Evolutionary conservation across 2,888 invertebrate species (phyloP), one percentile per base, ranked within the genome.

Genomic region (Cheilosia pagana): DNA sequence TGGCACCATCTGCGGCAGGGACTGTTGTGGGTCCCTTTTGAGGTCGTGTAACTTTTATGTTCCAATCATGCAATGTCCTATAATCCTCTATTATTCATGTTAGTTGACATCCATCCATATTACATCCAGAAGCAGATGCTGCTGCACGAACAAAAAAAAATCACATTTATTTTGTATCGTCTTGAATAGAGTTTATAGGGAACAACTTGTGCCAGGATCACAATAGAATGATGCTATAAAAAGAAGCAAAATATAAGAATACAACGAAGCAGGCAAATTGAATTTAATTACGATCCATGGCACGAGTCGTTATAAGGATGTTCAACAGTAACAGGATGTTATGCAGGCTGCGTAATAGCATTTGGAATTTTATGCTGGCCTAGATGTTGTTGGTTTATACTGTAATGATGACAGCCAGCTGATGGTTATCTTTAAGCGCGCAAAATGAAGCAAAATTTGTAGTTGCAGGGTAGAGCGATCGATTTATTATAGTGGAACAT

Each of bases 211-310:
- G 60, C 25, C 60, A 45, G 60, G 43, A 60, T 16, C n/a, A 35
- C 12, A 12, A 28, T 19, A 14, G 50, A 14, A 50, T 50, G 28
- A 45, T 28, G 45, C 35, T 35, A 12, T 35, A 10, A 31, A 45
- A 14, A 23, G 23, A 7, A 19, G 31, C 23, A 14, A 31, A 35
- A 12, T 12, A n/a, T 2, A 62, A 52, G 25, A 62, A 60, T 43
- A 74, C 59, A 31, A 52, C 50, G 16, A 83, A 70, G 25, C 41
- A 55, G 31, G 52, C 62, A 74, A 74, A 83, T 74, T 78, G 72
- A 83, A 83, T 83, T 78, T 74, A 83, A 83, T 83, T 78, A 77
- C 68, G 57, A 68, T 59, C 75, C 68, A 43, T 60, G 59, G 70
- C 70, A 76, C 75, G 70, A 76, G 76, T 50, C 59, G 10, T 45